A percentile compares a stretch with the other conserved stretches of the same genome.
phyloP scores from a whole-genome alignment of 2,888 invertebrate genomes.

The Lymantria dispar region DNA sequence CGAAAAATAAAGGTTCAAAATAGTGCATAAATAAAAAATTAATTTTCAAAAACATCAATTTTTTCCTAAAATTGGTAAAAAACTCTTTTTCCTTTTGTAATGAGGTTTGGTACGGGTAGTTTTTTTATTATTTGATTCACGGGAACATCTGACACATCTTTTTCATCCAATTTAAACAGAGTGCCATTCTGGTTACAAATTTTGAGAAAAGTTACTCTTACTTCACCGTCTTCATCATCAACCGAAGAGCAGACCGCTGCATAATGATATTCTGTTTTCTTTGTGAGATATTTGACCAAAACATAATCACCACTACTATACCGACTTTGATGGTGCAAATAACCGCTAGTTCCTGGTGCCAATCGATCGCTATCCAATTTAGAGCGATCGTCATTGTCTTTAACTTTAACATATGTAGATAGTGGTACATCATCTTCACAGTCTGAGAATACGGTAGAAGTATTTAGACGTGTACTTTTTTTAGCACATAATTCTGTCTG shows the following conservation, averaged over 20 bases:
- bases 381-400: constrained; percentile 1
- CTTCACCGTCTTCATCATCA: constrained; percentile 14
- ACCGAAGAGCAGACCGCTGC: constrained; percentile 14
- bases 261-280: constrained; percentile 19
- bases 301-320: constrained; percentile 22
- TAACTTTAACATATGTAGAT: constrained; percentile 8
- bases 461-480: not conserved
- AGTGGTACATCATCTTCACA: constrained; percentile 9
- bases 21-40: not conserved
- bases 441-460: constrained; percentile 7
- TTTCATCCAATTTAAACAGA: constrained; percentile 27
- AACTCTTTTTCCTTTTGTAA: constrained; percentile 9
- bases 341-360: constrained; percentile 12
- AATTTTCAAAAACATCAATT: constrained; percentile 2
- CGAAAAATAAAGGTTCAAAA: not conserved
- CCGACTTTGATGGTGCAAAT: constrained; percentile 9
- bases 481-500: constrained; percentile 8
- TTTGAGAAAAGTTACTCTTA: constrained; percentile 22
- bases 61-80: constrained; percentile 7
- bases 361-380: constrained; percentile 10
- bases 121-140: constrained; percentile 15
- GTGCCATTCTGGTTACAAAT: constrained; percentile 20
- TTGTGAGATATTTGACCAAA: constrained; percentile 14
- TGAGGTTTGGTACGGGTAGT: constrained; percentile 9
- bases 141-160: constrained; percentile 16